Conservation (phyloP, 2,797 vertebrate species). For the Pantherophis vulpinus region DNA sequence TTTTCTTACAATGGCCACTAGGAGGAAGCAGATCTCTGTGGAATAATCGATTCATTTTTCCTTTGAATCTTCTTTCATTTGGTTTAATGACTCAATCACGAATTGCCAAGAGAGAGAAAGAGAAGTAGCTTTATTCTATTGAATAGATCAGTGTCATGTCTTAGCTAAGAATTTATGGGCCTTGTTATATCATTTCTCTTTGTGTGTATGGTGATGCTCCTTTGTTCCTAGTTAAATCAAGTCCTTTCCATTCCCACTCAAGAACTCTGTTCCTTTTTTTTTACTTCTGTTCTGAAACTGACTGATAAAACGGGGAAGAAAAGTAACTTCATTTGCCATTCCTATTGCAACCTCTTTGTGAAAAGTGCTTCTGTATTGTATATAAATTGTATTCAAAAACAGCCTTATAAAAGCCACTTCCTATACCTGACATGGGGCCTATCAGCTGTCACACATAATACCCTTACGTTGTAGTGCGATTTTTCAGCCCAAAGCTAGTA, state of each 20-base stretch:
- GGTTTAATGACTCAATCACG: background rate
- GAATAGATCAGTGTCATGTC: background rate
- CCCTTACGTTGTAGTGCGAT: background rate
- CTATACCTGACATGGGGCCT: too few relatives aligned
- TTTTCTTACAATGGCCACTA: conserved; percentile 23
- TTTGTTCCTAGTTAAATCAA: background rate
- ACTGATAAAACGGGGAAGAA: background rate
- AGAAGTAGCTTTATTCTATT: background rate
- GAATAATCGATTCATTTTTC: background rate
- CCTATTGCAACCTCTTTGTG: background rate
- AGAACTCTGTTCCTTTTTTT: background rate
- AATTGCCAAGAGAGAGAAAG: background rate
- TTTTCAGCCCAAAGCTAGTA: background rate
- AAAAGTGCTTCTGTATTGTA: background rate
- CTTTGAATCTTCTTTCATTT: background rate
- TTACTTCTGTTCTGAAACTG: background rate
- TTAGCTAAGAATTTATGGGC: background rate
- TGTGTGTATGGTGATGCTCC: background rate
- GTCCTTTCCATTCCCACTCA: background rate
- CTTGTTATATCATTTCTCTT: background rate
- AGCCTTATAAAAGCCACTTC: background rate
- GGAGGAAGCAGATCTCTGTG: conserved; percentile 51
- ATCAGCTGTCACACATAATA: background rate
- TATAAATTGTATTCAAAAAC: background rate
- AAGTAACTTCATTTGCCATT: background rate